phyloP scores from a whole-genome alignment of 1,140 invertebrate genomes.

The Drosophila bocki region DNA sequence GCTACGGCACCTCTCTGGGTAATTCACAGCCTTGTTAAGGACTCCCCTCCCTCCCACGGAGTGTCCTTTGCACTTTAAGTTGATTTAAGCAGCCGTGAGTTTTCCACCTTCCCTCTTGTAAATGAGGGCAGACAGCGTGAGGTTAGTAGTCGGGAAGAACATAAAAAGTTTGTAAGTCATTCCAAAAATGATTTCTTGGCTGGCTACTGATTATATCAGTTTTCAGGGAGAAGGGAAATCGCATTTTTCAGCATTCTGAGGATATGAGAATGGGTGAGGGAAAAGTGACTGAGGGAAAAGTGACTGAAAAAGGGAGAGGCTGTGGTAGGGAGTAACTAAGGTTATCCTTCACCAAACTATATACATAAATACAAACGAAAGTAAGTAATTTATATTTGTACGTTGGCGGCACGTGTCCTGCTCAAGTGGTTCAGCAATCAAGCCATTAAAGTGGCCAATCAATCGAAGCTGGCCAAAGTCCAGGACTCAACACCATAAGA shows the following conservation, averaged over 20 bases:
- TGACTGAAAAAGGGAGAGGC: not conserved
- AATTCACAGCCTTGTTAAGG: conserved; percentile 23
- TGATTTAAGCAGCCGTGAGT: conserved; percentile 38
- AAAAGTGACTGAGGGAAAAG: not conserved
- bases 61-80: conserved; percentile 34
- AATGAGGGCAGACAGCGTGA: conserved; percentile 5
- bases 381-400: conserved; percentile 26
- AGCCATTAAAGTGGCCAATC: conserved; percentile 43
- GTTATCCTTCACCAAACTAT: not conserved
- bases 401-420: conserved; percentile 17
- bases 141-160: not conserved
- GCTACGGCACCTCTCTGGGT: conserved; percentile 4
- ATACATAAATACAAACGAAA: not conserved
- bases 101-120: conserved; percentile 29
- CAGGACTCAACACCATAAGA: not conserved
- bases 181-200: conserved; percentile 15
- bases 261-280: too few species aligned
- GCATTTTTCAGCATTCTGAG: not conserved
- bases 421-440: conserved; percentile 44
- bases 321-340: too few species aligned
- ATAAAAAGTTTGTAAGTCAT: conserved; percentile 3
- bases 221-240: not conserved
- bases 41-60: conserved; percentile 3
- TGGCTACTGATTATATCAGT: conserved; percentile 13
- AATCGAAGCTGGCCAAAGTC: conserved; percentile 24